Evolutionary conservation across 2,888 invertebrate genomes (phyloP), one percentile per base, ranked within the genome.

Genomic region (Sinohyriopsis cumingii): DNA sequence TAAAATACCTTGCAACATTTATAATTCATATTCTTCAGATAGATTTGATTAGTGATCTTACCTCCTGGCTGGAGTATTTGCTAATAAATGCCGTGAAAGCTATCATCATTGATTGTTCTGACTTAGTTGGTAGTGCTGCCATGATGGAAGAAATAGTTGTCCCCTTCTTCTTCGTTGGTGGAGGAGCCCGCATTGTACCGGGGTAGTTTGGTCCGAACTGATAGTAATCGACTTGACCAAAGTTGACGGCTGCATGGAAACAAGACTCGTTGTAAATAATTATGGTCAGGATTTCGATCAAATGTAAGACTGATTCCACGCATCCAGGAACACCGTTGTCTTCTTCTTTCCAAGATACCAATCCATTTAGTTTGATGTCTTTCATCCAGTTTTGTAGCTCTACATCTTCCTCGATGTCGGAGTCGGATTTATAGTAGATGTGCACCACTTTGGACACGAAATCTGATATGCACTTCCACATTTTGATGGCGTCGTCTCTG

Each of bases 141-240:
- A 45, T 45, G 15, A 45, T 12, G 3, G 45, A 45, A 45, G 45
- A 15, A 2, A 45, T 45, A 15, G 45, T 45, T 45, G 45, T 45
- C 3, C 1, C 45, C 12, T 15, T 45, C 45, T 73, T 75, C 62
- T 68, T 64, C 12, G 69, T 75, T 59, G 77, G 77, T 59, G 77
- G 77, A 18, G 75, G 62, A 55, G 57, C 60, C 25, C 77, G 61
- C 61, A 77, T 56, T 4, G 68, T 71, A 54, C 75, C 69, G 28
- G 77, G 77, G 59, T 77, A 75, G 57, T 73, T 77, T 54, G 77
- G 77, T 53, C 75, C 77, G 54, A 75, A 77, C 56, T 63, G 66
- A 55, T 71, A 75, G 65, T 77, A 77, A 66, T 77, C 77, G 55
- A 69, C 55, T 64, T 77, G 77, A 18, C 73, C 66, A 63, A 75